phyloP scores from a whole-genome alignment of 2,888 invertebrate species.

The Eumacrocentrus americanus region DNA sequence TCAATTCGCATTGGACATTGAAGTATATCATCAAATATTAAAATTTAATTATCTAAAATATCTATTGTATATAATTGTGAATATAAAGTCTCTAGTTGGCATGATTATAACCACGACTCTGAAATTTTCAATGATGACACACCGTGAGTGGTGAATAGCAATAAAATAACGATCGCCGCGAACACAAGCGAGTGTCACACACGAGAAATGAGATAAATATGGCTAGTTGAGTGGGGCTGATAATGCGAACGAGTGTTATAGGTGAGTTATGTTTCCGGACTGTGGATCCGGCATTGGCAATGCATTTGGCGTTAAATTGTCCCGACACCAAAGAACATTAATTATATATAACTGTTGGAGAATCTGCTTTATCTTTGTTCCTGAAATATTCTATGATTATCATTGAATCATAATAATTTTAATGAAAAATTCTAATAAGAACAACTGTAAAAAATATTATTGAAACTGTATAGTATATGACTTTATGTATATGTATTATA shows the following conservation, averaged over 20 bases:
- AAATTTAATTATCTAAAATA: too few relatives aligned
- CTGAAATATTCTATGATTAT: slow-evolving; percentile 1
- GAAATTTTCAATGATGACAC: too few relatives aligned
- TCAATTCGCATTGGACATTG: too few relatives aligned
- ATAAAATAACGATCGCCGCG: slow-evolving; percentile 15
- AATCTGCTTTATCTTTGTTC: slow-evolving; percentile 20
- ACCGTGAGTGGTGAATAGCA: too few relatives aligned
- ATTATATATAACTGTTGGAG: slow-evolving; percentile 14
- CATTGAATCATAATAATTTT: not conserved
- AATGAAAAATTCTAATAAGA: not conserved
- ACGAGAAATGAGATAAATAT: slow-evolving; percentile 55
- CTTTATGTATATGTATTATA: too few relatives aligned
- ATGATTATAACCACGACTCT: too few relatives aligned
- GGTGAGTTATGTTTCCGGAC: slow-evolving; percentile 54
- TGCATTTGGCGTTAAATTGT: slow-evolving; percentile 53
- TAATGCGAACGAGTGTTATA: slow-evolving; percentile 56
- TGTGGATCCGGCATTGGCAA: slow-evolving; percentile 44
- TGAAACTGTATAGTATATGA: too few relatives aligned
- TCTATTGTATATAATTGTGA: too few relatives aligned
- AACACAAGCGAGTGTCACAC: not conserved
- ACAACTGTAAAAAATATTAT: too few relatives aligned
- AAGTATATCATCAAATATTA: too few relatives aligned
- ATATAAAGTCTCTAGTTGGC: too few relatives aligned
- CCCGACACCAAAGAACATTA: slow-evolving; percentile 31
- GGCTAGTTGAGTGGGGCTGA: slow-evolving; percentile 55